phyloP scores from a whole-genome alignment of 1,140 invertebrate species.

The Cataglyphis hispanica region DNA sequence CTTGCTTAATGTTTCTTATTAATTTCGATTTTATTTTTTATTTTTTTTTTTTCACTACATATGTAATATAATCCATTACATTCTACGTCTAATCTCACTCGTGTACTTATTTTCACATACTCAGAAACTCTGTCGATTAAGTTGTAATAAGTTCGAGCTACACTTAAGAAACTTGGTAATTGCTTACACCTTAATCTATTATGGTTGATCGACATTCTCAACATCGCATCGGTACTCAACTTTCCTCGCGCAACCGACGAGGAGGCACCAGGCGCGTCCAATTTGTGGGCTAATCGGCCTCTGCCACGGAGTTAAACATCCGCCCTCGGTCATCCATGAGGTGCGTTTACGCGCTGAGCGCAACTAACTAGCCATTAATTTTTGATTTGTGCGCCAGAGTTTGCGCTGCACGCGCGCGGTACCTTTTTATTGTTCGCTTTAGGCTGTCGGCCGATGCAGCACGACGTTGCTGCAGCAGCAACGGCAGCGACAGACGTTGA shows the following conservation, averaged over 20 bases:
- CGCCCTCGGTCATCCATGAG: conserved; percentile 61
- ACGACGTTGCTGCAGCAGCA: conserved; percentile 28
- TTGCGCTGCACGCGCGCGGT: conserved; percentile 39
- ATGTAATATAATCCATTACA: background rate
- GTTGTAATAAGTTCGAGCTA: conserved; percentile 40
- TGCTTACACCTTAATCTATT: conserved; percentile 30
- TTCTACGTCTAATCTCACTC: background rate
- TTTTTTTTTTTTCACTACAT: background rate
- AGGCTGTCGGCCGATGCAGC: conserved; percentile 29
- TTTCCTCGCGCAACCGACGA: conserved; percentile 27
- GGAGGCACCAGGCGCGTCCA: conserved; percentile 56
- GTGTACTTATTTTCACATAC: background rate
- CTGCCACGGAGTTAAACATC: conserved; percentile 70
- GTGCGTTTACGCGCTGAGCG: conserved; percentile 68
- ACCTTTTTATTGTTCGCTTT: conserved; percentile 64
- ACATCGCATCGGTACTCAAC: conserved; percentile 47
- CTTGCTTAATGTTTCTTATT: background rate
- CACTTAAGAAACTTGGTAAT: conserved; percentile 37
- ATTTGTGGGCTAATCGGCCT: conserved; percentile 73
- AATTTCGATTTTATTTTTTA: background rate
- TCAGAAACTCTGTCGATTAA: conserved; percentile 30
- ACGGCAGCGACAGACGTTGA: conserved; percentile 45
- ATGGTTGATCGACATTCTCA: conserved; percentile 51
- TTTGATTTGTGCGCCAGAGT: conserved; percentile 77
- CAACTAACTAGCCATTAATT: conserved; percentile 79